phyloP scores from a whole-genome alignment of 2,888 invertebrate species.

The Epicampocera succincta region DNA sequence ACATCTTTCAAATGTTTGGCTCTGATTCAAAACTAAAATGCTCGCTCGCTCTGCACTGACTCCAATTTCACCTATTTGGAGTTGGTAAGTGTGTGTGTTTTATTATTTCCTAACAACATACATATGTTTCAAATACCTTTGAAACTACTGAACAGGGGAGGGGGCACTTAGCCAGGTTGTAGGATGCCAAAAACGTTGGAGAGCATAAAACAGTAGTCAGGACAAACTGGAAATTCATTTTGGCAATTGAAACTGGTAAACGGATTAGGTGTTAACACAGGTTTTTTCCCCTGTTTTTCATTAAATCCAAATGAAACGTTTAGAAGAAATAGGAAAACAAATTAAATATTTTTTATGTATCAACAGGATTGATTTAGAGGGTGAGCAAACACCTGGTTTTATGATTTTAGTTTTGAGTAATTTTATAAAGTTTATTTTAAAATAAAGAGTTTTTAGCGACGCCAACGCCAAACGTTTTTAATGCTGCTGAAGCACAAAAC shows the following conservation, averaged over 20 bases:
- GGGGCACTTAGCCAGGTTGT: neutral
- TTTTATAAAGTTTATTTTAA: constrained; percentile 26
- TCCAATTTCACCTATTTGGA: neutral
- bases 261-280: constrained; percentile 54
- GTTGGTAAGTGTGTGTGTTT: neutral
- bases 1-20: constrained; percentile 33
- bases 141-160: neutral
- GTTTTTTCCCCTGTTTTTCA: neutral
- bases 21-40: constrained; percentile 40
- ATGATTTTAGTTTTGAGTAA: constrained; percentile 27
- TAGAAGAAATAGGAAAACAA: constrained; percentile 5
- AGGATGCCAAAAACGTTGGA: constrained; percentile 30
- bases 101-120: constrained; percentile 41
- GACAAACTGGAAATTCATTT: constrained; percentile 37
- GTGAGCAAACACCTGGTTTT: constrained; percentile 12
- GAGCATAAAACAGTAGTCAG: neutral
- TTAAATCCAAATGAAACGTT: constrained; percentile 43
- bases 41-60: neutral
- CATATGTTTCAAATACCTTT: constrained; percentile 39
- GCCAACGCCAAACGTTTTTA: no score
- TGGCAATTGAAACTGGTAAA: constrained; percentile 40
- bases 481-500: no score
- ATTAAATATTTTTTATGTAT: constrained; percentile 25
- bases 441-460: neutral
- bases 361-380: neutral